These are phyloP conservation scores for Tetragnatha montana DNA, from an alignment of 2,888 invertebrate genomes.

Conservation along the genomic window DNA sequence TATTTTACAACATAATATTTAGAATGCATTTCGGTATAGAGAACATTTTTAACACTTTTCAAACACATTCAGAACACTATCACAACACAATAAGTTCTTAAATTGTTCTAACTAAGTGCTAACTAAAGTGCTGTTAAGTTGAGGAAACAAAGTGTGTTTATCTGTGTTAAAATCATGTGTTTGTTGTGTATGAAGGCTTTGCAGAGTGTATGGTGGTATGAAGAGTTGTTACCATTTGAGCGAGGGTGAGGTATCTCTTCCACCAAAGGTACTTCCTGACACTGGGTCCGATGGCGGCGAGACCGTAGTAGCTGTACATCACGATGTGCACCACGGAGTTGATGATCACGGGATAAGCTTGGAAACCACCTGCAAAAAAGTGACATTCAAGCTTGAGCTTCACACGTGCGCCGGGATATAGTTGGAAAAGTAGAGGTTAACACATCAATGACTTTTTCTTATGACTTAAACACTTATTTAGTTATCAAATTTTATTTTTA, in stretches of 20 bases:
- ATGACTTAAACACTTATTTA: no score
- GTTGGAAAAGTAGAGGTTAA: no score
- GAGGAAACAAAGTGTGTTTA: background rate
- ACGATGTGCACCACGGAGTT: conserved; percentile 62
- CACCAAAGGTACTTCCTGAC: conserved; percentile 67
- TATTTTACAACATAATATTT: no score
- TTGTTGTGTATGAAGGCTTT: background rate
- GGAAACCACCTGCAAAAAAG: conserved; percentile 52
- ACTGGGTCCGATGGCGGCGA: conserved; percentile 64
- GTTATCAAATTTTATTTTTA: no score
- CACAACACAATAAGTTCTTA: no score
- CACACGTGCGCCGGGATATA: no score
- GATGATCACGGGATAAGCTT: conserved; percentile 56
- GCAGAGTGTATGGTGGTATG: background rate
- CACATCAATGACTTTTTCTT: no score
- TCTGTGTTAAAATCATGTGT: background rate
- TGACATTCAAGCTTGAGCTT: no score
- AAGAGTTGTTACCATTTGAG: conserved; percentile 62
- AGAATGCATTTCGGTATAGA: no score
- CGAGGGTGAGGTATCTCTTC: conserved; percentile 66
- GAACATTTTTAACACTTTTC: no score
- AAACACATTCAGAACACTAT: no score
- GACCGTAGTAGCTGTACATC: conserved; percentile 66
- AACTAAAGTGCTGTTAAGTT: background rate
- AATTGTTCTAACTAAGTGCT: no score